phyloP scores from a whole-genome alignment of 92 coral and sea anemone species.

The Ricordea florida region DNA sequence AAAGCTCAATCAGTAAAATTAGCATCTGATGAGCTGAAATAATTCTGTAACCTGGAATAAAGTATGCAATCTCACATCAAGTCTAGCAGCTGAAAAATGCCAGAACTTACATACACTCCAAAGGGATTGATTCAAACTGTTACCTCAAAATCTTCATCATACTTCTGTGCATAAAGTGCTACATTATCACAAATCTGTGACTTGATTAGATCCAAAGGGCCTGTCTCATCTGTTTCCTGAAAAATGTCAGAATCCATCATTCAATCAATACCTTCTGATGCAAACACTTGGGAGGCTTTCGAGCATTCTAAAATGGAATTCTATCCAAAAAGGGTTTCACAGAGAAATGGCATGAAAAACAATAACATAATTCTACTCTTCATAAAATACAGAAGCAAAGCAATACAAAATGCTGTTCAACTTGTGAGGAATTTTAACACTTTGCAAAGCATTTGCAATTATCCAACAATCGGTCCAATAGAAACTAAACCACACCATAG shows the following conservation, averaged over 20 bases:
- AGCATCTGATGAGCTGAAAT: too few relatives aligned
- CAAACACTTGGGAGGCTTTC: not conserved
- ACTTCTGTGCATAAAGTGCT: conserved; percentile 95
- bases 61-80: too few relatives aligned
- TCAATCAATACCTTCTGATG: not conserved
- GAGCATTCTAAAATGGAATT: too few relatives aligned
- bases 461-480: not conserved
- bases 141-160: conserved; percentile 99
- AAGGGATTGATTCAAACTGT: too few relatives aligned
- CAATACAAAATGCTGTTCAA: not conserved
- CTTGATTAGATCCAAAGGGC: conserved; percentile 87
- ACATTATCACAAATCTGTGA: conserved; percentile 99
- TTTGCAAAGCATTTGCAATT: not conserved
- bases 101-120: too few relatives aligned
- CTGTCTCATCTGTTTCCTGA: conserved; percentile 93
- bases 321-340: not conserved
- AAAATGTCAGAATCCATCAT: not conserved
- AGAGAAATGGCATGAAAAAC: not conserved
- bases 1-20: too few relatives aligned
- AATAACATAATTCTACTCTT: not conserved
- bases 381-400: not conserved
- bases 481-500: not conserved
- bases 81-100: too few relatives aligned
- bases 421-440: too few relatives aligned
- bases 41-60: too few relatives aligned